Conservation (phyloP, 2,113 vertebrate species). For the Phalacrocorax aristotelis region DNA sequence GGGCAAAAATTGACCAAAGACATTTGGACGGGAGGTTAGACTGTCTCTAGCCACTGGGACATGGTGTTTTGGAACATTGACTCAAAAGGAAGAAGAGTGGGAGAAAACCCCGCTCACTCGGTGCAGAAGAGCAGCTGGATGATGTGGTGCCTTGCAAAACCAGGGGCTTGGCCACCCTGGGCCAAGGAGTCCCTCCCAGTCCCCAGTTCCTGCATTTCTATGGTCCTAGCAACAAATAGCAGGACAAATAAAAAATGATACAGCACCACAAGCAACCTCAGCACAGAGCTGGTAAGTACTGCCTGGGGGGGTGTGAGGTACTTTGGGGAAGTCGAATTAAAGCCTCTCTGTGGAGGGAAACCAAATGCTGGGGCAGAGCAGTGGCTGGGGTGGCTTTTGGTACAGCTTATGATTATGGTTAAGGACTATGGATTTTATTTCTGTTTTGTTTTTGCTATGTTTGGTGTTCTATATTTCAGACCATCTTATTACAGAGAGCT, state of each 20-base stretch:
- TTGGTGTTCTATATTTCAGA: background rate
- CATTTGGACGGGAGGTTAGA: background rate
- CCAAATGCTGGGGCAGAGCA: background rate
- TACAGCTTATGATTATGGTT: background rate
- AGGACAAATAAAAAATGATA: background rate
- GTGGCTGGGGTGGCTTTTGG: background rate
- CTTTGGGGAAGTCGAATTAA: background rate
- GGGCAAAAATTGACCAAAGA: background rate
- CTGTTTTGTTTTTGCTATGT: background rate
- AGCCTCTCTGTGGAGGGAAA: background rate
- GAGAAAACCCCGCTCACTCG: fast-evolving
- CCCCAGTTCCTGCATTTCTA: background rate
- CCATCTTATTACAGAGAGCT: background rate
- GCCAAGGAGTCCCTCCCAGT: background rate
- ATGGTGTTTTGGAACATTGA: background rate
- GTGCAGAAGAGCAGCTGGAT: background rate
- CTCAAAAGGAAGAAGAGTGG: background rate
- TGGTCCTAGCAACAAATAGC: background rate
- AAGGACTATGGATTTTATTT: background rate
- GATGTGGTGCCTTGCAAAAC: background rate
- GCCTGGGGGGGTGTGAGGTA: background rate
- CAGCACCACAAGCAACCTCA: background rate
- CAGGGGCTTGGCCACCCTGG: background rate
- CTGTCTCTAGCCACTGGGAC: background rate
- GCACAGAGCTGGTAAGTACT: background rate